Conservation (phyloP, 2,888 invertebrate genomes). For the Volucella inflata region DNA sequence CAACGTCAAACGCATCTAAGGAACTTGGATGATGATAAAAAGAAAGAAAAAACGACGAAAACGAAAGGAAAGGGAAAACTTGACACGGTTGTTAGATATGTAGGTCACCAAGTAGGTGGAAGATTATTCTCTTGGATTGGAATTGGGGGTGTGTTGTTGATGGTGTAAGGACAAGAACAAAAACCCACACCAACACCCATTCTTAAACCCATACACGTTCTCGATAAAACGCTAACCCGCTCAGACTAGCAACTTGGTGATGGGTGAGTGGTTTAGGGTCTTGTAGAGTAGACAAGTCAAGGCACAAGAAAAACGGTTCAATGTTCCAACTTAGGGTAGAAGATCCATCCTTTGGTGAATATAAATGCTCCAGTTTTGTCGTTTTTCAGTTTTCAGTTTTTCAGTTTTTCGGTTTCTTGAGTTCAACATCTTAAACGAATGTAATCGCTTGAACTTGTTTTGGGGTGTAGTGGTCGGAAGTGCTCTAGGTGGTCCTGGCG, state of each 20-base stretch:
- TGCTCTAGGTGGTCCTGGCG: not conserved
- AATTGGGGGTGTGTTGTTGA: conserved; percentile 47
- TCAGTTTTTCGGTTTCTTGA: no score
- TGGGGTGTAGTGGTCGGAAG: not conserved
- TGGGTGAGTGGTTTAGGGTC: not conserved
- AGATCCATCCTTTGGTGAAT: conserved; percentile 20
- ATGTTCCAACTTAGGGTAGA: conserved; percentile 34
- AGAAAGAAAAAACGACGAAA: conserved; percentile 8
- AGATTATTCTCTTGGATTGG: conserved; percentile 37
- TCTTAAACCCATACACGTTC: no score
- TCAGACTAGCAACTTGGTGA: not conserved
- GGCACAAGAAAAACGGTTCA: conserved; percentile 23
- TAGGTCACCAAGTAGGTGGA: conserved; percentile 71
- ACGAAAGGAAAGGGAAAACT: conserved; percentile 49
- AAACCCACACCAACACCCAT: not conserved
- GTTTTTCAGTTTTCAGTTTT: conserved; percentile 26
- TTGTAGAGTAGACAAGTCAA: not conserved
- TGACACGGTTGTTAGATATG: conserved; percentile 68
- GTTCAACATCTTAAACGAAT: conserved; percentile 51
- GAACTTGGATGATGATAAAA: no score
- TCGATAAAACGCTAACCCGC: not conserved
- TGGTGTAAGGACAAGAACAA: conserved; percentile 17
- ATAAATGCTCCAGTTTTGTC: conserved; percentile 52
- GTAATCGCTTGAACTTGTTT: conserved; percentile 65
- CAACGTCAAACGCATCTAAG: not conserved